Evolutionary conservation across 2,888 invertebrate genomes (phyloP).

Genomic region (Gastrophysa polygoni): DNA sequence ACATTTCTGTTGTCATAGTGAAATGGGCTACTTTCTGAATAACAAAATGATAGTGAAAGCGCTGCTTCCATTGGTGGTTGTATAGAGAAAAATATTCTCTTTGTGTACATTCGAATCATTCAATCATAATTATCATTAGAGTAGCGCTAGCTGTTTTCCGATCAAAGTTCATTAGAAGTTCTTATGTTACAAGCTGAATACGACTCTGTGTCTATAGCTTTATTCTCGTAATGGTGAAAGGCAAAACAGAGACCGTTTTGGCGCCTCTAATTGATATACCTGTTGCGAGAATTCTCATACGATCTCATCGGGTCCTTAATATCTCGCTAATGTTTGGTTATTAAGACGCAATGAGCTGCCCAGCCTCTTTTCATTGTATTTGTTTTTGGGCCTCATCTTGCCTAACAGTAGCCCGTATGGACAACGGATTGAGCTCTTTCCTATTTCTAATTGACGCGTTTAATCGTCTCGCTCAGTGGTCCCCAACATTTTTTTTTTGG

Average conservation of each 20-base stretch:
- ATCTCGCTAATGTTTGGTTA: slow-evolving; percentile 14
- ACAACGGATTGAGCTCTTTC: not conserved
- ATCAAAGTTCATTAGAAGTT: not conserved
- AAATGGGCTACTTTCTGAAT: no score
- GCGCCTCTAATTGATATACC: slow-evolving; percentile 42
- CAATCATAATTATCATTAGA: no score
- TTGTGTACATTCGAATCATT: no score
- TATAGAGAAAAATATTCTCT: no score
- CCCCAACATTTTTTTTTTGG: no score
- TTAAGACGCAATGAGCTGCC: slow-evolving; percentile 6
- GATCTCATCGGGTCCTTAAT: slow-evolving; percentile 4
- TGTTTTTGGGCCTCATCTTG: slow-evolving; percentile 6
- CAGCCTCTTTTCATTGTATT: slow-evolving; percentile 10
- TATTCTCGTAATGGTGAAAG: slow-evolving; percentile 25
- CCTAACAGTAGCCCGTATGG: not conserved
- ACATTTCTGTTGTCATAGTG: no score
- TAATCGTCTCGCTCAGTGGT: no score
- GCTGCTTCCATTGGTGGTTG: no score
- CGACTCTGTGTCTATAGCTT: slow-evolving; percentile 21
- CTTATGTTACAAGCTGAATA: slow-evolving; percentile 1
- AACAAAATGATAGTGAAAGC: no score
- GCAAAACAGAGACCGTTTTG: slow-evolving; percentile 32
- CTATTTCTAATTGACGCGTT: not conserved
- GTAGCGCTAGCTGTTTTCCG: no score
- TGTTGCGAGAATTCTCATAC: slow-evolving; percentile 23